Percentiles rank a stretch among this genome's conserved stretches.
These are phyloP conservation scores for Archips xylosteana DNA, from an alignment of 2,888 invertebrate genomes.

Conservation along the genomic window DNA sequence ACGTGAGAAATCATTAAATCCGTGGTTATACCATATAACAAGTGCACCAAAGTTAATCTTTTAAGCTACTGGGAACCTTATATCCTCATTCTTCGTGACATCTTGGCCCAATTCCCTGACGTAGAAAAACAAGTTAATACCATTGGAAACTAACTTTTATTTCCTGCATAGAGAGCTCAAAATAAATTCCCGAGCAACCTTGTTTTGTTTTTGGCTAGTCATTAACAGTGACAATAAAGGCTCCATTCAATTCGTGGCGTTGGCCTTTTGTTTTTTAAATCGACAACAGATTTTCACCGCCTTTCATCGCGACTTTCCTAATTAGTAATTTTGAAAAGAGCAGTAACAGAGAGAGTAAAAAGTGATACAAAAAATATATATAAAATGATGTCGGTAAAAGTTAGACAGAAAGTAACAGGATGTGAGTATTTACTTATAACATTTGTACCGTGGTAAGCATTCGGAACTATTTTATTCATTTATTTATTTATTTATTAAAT, in stretches of 20 bases:
- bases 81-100: background rate
- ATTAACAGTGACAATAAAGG: slow-evolving; percentile 30
- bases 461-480: too few species aligned
- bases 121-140: background rate
- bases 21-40: background rate
- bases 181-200: background rate
- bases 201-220: slow-evolving; percentile 37
- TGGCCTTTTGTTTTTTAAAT: slow-evolving; percentile 30
- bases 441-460: background rate
- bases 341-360: slow-evolving; percentile 15
- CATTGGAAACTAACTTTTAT: slow-evolving; percentile 13
- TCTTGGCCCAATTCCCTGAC: slow-evolving; percentile 4
- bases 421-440: background rate
- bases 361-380: slow-evolving; percentile 18
- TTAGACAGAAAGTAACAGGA: slow-evolving; percentile 14
- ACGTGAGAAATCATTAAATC: too few species aligned
- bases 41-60: background rate
- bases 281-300: slow-evolving; percentile 25
- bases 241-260: slow-evolving; percentile 18
- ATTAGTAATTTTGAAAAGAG: slow-evolving; percentile 23
- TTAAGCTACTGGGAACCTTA: background rate
- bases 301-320: slow-evolving; percentile 36
- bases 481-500: too few species aligned
- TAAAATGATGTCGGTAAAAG: slow-evolving; percentile 23
- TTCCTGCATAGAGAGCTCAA: slow-evolving; percentile 8